Evolutionary conservation across 2,797 vertebrate species (phyloP).

Genomic region (Nasua narica): DNA sequence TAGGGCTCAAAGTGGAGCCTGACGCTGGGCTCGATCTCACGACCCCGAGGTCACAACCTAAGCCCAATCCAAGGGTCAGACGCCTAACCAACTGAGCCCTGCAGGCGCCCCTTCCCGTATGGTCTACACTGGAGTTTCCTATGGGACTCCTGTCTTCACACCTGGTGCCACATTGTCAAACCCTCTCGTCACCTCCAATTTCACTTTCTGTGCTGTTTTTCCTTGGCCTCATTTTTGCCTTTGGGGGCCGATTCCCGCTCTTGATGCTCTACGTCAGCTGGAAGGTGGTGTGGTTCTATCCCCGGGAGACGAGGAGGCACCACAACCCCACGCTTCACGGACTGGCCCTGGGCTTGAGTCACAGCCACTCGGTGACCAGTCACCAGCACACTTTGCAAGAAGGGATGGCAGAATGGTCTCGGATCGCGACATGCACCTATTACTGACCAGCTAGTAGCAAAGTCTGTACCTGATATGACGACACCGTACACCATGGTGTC

Average conservation of each 20-base stretch:
- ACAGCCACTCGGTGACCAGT: not conserved
- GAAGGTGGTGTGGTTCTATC: not conserved
- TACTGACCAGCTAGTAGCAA: not conserved
- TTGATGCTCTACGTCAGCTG: not conserved
- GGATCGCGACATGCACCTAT: not conserved
- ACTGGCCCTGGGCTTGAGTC: not conserved
- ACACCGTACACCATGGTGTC: not conserved
- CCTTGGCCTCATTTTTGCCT: not conserved
- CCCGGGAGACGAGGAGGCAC: not conserved
- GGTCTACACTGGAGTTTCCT: not conserved
- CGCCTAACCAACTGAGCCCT: not conserved
- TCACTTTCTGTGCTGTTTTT: not conserved
- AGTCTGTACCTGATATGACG: not conserved
- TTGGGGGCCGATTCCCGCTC: not conserved
- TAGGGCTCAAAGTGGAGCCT: accelerated
- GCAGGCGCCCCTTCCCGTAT: not conserved
- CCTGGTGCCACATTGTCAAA: not conserved
- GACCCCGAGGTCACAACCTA: not conserved
- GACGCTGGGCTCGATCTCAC: not conserved
- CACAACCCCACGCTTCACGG: not conserved
- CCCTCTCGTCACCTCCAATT: not conserved
- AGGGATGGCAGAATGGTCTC: not conserved
- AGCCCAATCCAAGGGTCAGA: not conserved
- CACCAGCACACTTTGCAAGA: not conserved
- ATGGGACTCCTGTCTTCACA: not conserved